Percentiles rank a stretch among this genome's conserved stretches.
phyloP scores from a whole-genome alignment of 2,797 vertebrate genomes.

The Alexandromys oeconomus region DNA sequence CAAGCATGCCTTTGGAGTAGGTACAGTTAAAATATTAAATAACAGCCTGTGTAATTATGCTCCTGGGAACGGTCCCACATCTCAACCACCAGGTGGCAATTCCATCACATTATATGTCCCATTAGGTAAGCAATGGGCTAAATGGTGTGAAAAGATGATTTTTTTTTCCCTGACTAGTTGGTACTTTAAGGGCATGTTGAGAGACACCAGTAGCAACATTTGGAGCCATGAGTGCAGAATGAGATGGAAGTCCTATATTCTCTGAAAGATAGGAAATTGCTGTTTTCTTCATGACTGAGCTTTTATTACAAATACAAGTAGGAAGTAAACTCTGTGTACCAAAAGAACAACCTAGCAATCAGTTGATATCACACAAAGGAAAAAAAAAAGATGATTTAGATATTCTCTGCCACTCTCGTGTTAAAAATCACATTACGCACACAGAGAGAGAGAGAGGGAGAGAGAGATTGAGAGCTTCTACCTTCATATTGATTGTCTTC shows the following conservation, averaged over 20 bases:
- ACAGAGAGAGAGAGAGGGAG: too few species aligned
- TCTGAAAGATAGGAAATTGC: neutral
- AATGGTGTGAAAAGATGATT: constrained; percentile 83
- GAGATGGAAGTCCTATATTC: neutral
- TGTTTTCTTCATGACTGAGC: constrained; percentile 23
- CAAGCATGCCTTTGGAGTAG: constrained; percentile 74
- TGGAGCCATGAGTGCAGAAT: neutral
- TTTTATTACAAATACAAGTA: neutral
- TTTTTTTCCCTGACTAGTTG: constrained; percentile 53
- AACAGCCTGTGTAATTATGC: constrained; percentile 85
- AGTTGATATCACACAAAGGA: neutral
- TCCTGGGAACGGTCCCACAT: constrained; percentile 82
- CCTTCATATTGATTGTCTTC: neutral
- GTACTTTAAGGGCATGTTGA: constrained; percentile 63
- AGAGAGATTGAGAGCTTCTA: neutral
- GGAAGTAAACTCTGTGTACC: neutral
- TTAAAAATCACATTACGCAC: neutral
- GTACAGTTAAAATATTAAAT: constrained; percentile 83
- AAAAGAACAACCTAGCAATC: constrained; percentile 7
- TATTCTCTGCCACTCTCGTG: neutral
- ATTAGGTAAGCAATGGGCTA: constrained; percentile 90
- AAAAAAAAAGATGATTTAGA: neutral
- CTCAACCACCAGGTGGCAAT: constrained; percentile 89
- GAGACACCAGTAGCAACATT: constrained; percentile 54
- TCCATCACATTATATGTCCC: constrained; percentile 89